Evolutionary conservation across 2,113 vertebrate genomes (phyloP).

Genomic region (Macrotis lagotis): DNA sequence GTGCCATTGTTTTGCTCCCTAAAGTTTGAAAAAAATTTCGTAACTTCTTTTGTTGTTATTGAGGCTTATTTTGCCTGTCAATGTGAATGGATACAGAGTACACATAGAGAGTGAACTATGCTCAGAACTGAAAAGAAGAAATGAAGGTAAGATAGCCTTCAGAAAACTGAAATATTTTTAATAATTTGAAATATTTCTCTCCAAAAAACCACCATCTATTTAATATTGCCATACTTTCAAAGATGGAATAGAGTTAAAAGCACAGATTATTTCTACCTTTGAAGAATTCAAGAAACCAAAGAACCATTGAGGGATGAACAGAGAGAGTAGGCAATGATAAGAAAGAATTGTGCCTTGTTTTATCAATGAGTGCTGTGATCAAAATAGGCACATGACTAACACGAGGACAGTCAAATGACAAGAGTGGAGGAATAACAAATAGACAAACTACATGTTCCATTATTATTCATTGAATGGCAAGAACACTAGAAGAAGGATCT

Average conservation of each 20-base stretch:
- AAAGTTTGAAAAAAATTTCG: background rate
- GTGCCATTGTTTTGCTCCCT: background rate
- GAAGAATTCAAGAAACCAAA: background rate
- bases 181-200: background rate
- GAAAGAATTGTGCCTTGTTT: background rate
- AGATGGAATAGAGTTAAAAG: background rate
- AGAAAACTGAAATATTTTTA: background rate
- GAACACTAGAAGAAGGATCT: background rate
- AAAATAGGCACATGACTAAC: background rate
- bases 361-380: background rate
- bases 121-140: background rate
- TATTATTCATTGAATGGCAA: background rate
- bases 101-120: background rate
- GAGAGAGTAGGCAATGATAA: background rate
- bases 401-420: background rate
- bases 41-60: background rate
- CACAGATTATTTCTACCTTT: background rate
- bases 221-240: background rate
- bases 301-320: background rate
- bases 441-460: background rate
- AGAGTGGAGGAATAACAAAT: background rate
- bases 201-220: background rate
- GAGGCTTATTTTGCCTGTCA: background rate
- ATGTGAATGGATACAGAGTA: background rate
- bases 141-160: background rate